phyloP scores from a whole-genome alignment of 1,140 invertebrate species.

The Hyles vespertilio region DNA sequence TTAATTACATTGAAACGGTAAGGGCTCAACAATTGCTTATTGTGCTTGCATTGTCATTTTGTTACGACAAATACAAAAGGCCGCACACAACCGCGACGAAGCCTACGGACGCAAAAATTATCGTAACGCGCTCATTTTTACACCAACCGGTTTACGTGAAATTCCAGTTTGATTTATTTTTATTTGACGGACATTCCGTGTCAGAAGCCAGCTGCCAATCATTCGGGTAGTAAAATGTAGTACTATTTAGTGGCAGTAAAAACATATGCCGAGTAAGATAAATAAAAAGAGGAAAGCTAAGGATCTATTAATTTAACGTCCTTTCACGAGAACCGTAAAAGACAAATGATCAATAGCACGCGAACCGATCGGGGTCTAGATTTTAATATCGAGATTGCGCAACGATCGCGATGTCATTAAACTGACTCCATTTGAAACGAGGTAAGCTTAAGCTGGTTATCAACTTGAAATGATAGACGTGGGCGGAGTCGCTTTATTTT shows the following conservation, averaged over 20 bases:
- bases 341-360: conserved; percentile 49
- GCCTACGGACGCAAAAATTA: too few species aligned
- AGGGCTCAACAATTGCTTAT: background rate
- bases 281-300: conserved; percentile 27
- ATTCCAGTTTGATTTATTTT: too few species aligned
- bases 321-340: conserved; percentile 51
- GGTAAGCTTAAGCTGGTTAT: conserved; percentile 26
- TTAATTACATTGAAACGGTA: background rate
- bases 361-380: conserved; percentile 26
- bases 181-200: too few species aligned
- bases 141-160: too few species aligned
- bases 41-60: too few species aligned
- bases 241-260: too few species aligned
- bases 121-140: too few species aligned
- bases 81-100: too few species aligned
- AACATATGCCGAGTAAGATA: background rate
- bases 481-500: too few species aligned
- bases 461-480: conserved; percentile 3
- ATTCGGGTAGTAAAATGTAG: too few species aligned
- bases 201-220: too few species aligned
- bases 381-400: conserved; percentile 40
- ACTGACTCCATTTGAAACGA: conserved; percentile 27
- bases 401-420: conserved; percentile 32
- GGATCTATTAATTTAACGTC: conserved; percentile 50
- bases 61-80: too few species aligned